Conservation (phyloP, 1,140 invertebrate genomes). For the Drosophila sechellia region DNA sequence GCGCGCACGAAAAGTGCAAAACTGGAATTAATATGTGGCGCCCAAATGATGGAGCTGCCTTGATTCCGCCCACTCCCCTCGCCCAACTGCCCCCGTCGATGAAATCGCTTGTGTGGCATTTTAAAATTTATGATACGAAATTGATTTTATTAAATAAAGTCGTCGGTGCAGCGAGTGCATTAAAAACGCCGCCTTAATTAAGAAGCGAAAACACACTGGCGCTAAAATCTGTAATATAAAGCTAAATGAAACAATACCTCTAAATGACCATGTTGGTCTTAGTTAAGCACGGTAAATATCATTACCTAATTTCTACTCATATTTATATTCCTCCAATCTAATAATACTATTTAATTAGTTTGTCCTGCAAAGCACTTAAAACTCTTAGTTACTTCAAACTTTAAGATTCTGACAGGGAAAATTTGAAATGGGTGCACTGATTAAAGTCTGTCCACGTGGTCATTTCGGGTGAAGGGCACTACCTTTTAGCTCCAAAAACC, state of each 20-base stretch:
- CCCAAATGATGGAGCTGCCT: conserved; percentile 65
- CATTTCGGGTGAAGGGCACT: background rate
- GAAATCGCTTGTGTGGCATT: conserved; percentile 16
- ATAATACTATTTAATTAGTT: too few relatives aligned
- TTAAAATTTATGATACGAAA: conserved; percentile 72
- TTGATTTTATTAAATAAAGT: conserved; percentile 81
- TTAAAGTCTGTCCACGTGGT: background rate
- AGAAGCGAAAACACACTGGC: conserved; percentile 5
- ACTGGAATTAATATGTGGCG: conserved; percentile 81
- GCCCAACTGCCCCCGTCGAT: background rate
- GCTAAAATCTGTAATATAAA: too few relatives aligned
- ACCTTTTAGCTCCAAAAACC: background rate
- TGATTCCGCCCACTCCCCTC: background rate
- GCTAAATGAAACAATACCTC: too few relatives aligned
- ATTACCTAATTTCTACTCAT: too few relatives aligned
- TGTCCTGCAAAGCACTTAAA: too few relatives aligned
- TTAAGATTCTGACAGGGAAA: too few relatives aligned
- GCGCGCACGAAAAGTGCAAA: conserved; percentile 64
- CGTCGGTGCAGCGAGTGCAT: conserved; percentile 55
- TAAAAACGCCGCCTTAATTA: conserved; percentile 64
- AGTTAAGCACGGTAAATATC: too few relatives aligned
- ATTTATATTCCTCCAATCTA: too few relatives aligned
- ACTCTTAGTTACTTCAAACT: too few relatives aligned
- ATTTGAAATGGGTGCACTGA: background rate
- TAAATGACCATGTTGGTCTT: too few relatives aligned